These are phyloP conservation scores for Dicentrarchus labrax DNA, from an alignment of 2,113 vertebrate species.

Conservation along the genomic window DNA sequence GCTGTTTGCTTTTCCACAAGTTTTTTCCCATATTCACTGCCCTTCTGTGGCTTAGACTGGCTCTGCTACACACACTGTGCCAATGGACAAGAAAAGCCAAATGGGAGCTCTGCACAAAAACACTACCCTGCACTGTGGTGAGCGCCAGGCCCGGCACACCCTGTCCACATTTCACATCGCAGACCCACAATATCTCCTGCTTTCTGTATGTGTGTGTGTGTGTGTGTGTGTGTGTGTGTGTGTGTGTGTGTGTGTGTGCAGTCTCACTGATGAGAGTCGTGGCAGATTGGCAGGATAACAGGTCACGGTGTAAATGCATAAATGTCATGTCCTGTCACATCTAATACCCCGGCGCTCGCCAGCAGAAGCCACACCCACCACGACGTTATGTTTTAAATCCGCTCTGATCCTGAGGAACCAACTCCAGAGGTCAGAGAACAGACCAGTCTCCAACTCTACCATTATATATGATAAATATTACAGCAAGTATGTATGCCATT, in stretches of 20 bases:
- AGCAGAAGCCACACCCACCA: slow-evolving; percentile 2
- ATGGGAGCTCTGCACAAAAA: slow-evolving; percentile 69
- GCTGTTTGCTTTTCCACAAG: slow-evolving; percentile 76
- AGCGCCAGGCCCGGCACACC: slow-evolving; percentile 71
- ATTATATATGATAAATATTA: not conserved
- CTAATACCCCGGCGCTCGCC: slow-evolving; percentile 1
- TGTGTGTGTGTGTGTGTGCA: not conserved
- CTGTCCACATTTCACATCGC: slow-evolving; percentile 56
- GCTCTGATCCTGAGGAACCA: slow-evolving; percentile 22
- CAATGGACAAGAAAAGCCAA: slow-evolving; percentile 67
- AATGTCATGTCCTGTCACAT: slow-evolving; percentile 33
- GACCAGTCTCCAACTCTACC: not conserved
- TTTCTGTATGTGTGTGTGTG: not conserved
- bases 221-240: too few species aligned
- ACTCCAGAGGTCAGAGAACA: slow-evolving; percentile 12
- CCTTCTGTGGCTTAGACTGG: slow-evolving; percentile 72
- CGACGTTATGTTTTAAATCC: slow-evolving; percentile 28
- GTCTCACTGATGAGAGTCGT: slow-evolving; percentile 24
- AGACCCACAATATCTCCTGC: slow-evolving; percentile 37
- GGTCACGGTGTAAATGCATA: slow-evolving; percentile 24
- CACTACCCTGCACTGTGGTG: slow-evolving; percentile 75
- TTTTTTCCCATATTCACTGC: slow-evolving; percentile 55
- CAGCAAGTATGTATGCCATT: not conserved
- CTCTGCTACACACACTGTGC: slow-evolving; percentile 57
- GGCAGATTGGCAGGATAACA: slow-evolving; percentile 29